These are phyloP conservation scores for Garra rufa DNA, from an alignment of 2,113 vertebrate genomes.

Conservation along the genomic window DNA sequence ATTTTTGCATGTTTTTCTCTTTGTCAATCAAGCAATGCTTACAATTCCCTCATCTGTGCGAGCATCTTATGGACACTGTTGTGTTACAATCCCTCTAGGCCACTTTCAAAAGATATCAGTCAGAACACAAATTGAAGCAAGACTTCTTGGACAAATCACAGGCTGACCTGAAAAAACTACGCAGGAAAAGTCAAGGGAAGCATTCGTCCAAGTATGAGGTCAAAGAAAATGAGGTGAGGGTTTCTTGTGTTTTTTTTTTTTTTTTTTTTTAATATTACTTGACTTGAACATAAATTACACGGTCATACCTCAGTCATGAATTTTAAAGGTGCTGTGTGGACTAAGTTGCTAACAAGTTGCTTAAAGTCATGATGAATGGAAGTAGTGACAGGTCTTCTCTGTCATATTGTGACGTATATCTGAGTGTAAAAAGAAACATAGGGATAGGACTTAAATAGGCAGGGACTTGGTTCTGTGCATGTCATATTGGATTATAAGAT, in stretches of 20 bases:
- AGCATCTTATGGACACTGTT: neutral
- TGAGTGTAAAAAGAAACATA: neutral
- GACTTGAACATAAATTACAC: neutral
- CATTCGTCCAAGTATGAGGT: slow-evolving; percentile 87
- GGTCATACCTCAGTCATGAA: neutral
- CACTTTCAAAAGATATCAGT: slow-evolving; percentile 94
- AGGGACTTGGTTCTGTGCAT: neutral
- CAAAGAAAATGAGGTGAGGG: slow-evolving; percentile 90
- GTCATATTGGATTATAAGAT: neutral
- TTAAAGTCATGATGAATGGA: neutral
- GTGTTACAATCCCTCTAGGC: slow-evolving; percentile 76
- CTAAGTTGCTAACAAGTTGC: neutral
- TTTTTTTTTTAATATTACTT: neutral
- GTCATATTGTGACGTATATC: neutral
- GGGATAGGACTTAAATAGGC: neutral
- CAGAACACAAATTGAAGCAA: slow-evolving; percentile 87
- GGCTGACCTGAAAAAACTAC: slow-evolving; percentile 92
- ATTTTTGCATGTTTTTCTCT: neutral
- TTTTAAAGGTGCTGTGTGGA: neutral
- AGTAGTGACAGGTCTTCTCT: neutral
- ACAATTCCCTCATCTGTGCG: neutral
- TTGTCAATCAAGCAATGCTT: neutral
- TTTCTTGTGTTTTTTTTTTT: neutral
- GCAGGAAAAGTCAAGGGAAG: slow-evolving; percentile 93
- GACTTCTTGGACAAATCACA: slow-evolving; percentile 93